A percentile compares a stretch with the other conserved stretches of the same genome.
Evolutionary conservation across 1,140 invertebrate genomes (phyloP).

Genomic region (Galendromus occidentalis): DNA sequence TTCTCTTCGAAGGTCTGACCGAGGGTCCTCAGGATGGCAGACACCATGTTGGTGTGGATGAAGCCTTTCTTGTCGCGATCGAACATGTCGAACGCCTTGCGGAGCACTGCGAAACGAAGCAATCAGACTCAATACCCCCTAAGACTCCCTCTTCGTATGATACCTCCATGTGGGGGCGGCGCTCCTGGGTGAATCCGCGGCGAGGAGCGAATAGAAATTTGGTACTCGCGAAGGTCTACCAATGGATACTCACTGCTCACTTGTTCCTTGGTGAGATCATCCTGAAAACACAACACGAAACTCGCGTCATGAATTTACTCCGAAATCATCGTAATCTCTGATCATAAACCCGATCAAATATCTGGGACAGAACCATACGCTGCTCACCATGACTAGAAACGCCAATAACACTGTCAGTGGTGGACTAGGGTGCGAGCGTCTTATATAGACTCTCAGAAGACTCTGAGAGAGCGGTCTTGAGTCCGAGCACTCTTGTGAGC

Average conservation of each 20-base stretch:
- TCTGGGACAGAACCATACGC: too few species aligned
- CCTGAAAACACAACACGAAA: conserved; percentile 1
- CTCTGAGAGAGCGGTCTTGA: too few species aligned
- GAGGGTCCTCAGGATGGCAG: conserved; percentile 78
- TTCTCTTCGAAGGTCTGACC: conserved; percentile 88
- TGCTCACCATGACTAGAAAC: too few species aligned
- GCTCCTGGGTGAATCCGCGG: background rate
- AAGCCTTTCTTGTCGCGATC: conserved; percentile 79
- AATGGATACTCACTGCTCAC: conserved; percentile 21
- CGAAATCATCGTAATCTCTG: too few species aligned
- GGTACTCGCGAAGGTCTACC: background rate
- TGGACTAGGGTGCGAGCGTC: too few species aligned
- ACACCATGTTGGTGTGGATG: conserved; percentile 82
- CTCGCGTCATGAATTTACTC: too few species aligned
- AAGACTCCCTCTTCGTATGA: conserved; percentile 8
- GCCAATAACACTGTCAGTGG: too few species aligned
- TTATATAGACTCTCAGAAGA: too few species aligned
- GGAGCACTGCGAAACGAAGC: conserved; percentile 42
- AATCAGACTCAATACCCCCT: background rate
- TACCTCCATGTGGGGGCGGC: background rate
- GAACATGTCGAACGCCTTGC: conserved; percentile 88
- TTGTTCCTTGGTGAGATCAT: conserved; percentile 23
- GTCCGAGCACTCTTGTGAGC: too few species aligned
- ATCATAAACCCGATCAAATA: too few species aligned
- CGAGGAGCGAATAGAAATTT: background rate